phyloP scores from a whole-genome alignment of 2,888 invertebrate genomes.

The Atethmia centrago region DNA sequence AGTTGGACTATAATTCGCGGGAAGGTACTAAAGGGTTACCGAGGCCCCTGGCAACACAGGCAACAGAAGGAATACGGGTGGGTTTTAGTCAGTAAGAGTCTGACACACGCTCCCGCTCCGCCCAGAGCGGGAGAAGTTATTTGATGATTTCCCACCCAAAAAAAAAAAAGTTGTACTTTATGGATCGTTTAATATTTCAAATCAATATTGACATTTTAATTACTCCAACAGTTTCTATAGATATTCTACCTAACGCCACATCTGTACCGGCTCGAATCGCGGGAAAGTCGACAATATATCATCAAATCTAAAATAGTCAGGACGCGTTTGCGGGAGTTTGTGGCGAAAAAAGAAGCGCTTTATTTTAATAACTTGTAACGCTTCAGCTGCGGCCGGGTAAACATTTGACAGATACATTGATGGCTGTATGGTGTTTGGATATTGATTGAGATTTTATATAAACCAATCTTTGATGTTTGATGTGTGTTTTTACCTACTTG shows the following conservation, averaged over 20 bases:
- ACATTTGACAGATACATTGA: constrained; percentile 58
- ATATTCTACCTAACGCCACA: constrained; percentile 48
- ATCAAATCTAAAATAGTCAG: constrained; percentile 85
- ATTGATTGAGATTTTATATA: constrained; percentile 11
- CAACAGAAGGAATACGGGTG: too few species aligned
- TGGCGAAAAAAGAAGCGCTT: constrained; percentile 82
- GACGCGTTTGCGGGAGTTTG: constrained; percentile 83
- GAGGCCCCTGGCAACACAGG: too few species aligned
- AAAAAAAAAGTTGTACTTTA: too few species aligned
- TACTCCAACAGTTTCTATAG: constrained; percentile 14
- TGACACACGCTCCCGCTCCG: too few species aligned
- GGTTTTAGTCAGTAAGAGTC: too few species aligned
- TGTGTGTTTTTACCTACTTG: neutral
- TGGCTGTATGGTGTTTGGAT: constrained; percentile 20
- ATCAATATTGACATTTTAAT: constrained; percentile 32
- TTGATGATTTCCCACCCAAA: too few species aligned
- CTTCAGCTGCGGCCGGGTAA: constrained; percentile 55
- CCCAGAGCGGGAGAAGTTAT: too few species aligned
- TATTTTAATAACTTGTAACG: constrained; percentile 76
- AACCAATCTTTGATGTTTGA: neutral
- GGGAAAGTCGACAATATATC: constrained; percentile 83
- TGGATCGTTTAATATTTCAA: neutral
- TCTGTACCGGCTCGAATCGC: constrained; percentile 58
- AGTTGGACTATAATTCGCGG: too few species aligned
- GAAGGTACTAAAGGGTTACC: too few species aligned